phyloP scores from a whole-genome alignment of 2,888 invertebrate species.

The Sarcophaga variegata region DNA sequence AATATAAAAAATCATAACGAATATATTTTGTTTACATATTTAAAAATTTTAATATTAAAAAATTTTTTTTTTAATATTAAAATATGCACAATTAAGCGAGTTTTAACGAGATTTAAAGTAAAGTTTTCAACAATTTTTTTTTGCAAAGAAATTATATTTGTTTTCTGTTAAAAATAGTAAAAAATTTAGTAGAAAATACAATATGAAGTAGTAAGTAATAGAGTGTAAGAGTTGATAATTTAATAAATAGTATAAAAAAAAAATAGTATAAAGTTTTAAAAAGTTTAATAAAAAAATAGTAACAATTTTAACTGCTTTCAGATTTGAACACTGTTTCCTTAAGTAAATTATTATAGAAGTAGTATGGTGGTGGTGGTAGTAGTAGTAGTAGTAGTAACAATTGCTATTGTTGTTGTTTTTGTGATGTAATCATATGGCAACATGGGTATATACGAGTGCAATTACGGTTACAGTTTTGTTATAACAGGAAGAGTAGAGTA shows the following conservation, averaged over 20 bases:
- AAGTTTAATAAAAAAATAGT: constrained; percentile 15
- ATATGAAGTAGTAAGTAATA: constrained; percentile 64
- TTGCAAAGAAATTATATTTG: constrained; percentile 32
- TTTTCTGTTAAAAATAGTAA: constrained; percentile 34
- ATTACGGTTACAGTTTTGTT: too few species aligned
- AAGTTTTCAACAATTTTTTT: constrained; percentile 51
- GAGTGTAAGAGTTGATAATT: constrained; percentile 66
- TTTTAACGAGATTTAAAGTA: constrained; percentile 73
- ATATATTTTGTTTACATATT: too few species aligned
- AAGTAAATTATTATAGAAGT: background rate
- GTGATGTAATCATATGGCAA: too few species aligned
- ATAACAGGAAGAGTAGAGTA: constrained; percentile 7
- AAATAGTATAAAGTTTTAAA: constrained; percentile 50
- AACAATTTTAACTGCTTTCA: constrained; percentile 50
- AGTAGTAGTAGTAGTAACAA: too few species aligned
- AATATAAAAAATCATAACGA: background rate
- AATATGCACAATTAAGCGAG: constrained; percentile 69
- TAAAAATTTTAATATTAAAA: constrained; percentile 21
- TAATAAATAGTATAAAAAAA: constrained; percentile 63
- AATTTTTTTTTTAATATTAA: background rate
- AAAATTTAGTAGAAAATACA: constrained; percentile 35
- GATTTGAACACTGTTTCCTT: constrained; percentile 48
- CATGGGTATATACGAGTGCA: too few species aligned
- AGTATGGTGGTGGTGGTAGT: too few species aligned
- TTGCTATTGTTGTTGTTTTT: too few species aligned